phyloP scores from a whole-genome alignment of 2,888 invertebrate genomes.

The Muscina levida region DNA sequence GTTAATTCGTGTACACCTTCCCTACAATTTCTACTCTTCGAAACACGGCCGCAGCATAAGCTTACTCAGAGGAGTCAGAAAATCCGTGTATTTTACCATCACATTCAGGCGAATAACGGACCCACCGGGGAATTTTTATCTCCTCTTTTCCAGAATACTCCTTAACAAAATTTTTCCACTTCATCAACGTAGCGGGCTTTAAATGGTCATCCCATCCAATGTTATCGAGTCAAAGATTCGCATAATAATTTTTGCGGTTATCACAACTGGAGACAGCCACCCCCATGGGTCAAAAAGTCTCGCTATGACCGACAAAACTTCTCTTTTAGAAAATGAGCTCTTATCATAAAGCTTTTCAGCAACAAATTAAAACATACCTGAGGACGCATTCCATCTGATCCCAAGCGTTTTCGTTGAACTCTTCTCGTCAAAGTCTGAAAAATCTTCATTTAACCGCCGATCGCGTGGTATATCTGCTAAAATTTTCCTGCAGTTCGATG shows the following conservation, averaged over 20 bases:
- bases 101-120: neutral
- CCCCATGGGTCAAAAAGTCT: slow-evolving; percentile 24
- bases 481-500: slow-evolving; percentile 23
- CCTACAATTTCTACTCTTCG: neutral
- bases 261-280: slow-evolving; percentile 30
- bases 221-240: slow-evolving; percentile 18
- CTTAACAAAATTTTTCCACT: neutral
- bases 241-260: slow-evolving; percentile 32
- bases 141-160: neutral
- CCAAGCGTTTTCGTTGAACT: slow-evolving; percentile 45
- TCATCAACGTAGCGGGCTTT: neutral
- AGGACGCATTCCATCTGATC: slow-evolving; percentile 37
- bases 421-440: slow-evolving; percentile 26
- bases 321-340: slow-evolving; percentile 16
- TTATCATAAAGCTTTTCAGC: neutral
- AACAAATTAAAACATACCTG: slow-evolving; percentile 17
- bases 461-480: slow-evolving; percentile 11
- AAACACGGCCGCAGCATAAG: neutral
- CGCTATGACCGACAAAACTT: slow-evolving; percentile 31
- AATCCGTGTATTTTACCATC: neutral
- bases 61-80: neutral
- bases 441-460: slow-evolving; percentile 28
- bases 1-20: neutral
- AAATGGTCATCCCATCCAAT: neutral
- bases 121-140: slow-evolving; percentile 29